These are phyloP conservation scores for Trachelus troglodyta DNA, from an alignment of 2,888 invertebrate species.

Conservation along the genomic window DNA sequence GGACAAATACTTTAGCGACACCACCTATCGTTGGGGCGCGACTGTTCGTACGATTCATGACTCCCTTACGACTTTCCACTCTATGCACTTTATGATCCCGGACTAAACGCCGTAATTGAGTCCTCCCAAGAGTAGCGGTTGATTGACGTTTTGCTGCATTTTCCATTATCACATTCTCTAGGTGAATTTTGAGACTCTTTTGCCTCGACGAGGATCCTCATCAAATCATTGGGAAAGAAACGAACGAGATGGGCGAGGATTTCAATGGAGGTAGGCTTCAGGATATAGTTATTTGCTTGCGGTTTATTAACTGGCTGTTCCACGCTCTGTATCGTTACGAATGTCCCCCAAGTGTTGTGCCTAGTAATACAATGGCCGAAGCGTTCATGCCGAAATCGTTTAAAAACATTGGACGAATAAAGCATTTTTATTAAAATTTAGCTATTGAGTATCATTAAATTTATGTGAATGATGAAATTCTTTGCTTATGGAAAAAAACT, in stretches of 20 bases:
- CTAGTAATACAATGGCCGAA: slow-evolving; percentile 34
- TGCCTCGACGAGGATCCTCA: not conserved
- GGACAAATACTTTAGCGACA: not conserved
- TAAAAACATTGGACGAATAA: not conserved
- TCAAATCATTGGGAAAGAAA: not conserved
- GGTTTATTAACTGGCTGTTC: slow-evolving; percentile 20
- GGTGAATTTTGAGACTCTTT: not conserved
- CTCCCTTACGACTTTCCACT: not conserved
- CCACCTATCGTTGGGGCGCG: not conserved
- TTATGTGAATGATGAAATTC: too few relatives aligned
- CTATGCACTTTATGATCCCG: not conserved
- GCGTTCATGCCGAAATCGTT: not conserved
- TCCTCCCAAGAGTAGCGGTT: not conserved
- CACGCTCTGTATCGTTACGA: slow-evolving; percentile 29
- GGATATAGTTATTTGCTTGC: not conserved
- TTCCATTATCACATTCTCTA: not conserved
- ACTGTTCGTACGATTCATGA: not conserved
- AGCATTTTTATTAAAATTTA: not conserved
- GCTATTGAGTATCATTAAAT: not conserved
- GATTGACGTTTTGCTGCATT: not conserved
- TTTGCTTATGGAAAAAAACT: not conserved
- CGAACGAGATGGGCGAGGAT: slow-evolving; percentile 57
- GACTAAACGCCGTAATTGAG: not conserved
- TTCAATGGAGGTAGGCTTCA: slow-evolving; percentile 60
- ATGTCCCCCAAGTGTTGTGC: slow-evolving; percentile 14